Percentiles rank a stretch among this genome's conserved stretches.
Evolutionary conservation across 2,888 invertebrate genomes (phyloP).

Genomic region (Caenorhabditis japonica): DNA sequence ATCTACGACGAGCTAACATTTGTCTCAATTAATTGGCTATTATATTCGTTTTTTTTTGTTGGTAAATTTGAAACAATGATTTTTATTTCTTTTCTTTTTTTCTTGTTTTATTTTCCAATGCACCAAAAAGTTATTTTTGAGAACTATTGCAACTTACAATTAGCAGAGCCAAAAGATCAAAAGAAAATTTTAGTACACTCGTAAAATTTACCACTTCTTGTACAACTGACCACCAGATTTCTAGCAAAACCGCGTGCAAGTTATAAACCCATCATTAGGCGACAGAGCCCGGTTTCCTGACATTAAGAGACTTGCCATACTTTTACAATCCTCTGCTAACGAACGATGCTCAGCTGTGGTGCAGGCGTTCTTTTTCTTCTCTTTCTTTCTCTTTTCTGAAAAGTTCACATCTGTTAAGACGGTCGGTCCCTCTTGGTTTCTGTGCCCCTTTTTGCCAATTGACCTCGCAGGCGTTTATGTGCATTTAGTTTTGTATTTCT

Average conservation of each 20-base stretch:
- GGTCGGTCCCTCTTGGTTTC: neutral
- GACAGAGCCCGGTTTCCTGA: slow-evolving; percentile 19
- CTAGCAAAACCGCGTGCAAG: slow-evolving; percentile 17
- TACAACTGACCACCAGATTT: slow-evolving; percentile 36
- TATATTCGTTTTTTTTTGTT: neutral
- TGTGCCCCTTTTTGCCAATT: slow-evolving; percentile 3
- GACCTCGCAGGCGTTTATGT: neutral
- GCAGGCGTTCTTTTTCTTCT: no score
- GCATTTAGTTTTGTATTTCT: slow-evolving; percentile 1
- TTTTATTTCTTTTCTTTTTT: neutral
- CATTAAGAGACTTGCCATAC: slow-evolving; percentile 13
- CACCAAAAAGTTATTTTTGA: no score
- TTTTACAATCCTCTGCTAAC: slow-evolving; percentile 40
- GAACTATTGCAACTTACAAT: no score
- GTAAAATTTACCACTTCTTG: slow-evolving; percentile 5
- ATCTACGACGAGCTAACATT: slow-evolving; percentile 37
- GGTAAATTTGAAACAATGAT: no score
- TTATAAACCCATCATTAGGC: slow-evolving; percentile 34
- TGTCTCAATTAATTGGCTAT: slow-evolving; percentile 22
- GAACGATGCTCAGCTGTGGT: slow-evolving; percentile 12
- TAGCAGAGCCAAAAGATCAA: no score
- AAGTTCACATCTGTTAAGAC: slow-evolving; percentile 35
- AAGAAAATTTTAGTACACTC: neutral
- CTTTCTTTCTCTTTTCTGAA: neutral
- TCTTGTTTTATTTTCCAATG: neutral